Percentiles rank a stretch among this genome's conserved stretches.
Conservation (phyloP, 2,113 vertebrate species). For the Pluvialis apricaria region DNA sequence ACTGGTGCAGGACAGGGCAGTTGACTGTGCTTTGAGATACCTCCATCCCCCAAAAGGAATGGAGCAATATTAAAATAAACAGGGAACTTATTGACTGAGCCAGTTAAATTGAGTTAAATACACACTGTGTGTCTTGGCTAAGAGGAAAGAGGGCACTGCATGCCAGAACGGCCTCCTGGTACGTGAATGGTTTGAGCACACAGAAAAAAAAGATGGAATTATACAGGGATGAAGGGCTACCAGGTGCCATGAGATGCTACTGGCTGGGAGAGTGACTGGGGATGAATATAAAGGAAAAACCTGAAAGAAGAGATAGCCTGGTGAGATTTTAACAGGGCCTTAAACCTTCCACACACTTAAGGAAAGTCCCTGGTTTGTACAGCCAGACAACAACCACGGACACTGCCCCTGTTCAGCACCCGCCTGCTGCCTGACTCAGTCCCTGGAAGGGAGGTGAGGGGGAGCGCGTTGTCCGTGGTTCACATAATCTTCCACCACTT, state of each 20-base stretch:
- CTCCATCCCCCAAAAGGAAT: not conserved
- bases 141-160: not conserved
- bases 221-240: not conserved
- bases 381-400: fast-evolving
- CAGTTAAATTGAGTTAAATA: not conserved
- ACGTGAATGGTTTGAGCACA: not conserved
- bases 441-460: not conserved
- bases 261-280: not conserved
- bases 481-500: not conserved
- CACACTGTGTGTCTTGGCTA: not conserved
- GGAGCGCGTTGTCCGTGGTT: not conserved
- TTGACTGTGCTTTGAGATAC: not conserved
- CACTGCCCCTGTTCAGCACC: not conserved
- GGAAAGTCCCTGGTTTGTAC: not conserved
- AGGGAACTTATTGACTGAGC: not conserved
- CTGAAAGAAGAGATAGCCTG: not conserved
- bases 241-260: not conserved
- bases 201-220: not conserved
- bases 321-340: not conserved
- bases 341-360: not conserved
- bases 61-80: not conserved
- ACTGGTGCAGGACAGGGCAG: not conserved
- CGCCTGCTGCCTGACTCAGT: fast-evolving
- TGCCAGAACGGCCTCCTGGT: not conserved
- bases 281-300: not conserved